Base-by-base conservation (phyloP, 2,888 invertebrate genomes). In the Callinectes sapidus region DNA sequence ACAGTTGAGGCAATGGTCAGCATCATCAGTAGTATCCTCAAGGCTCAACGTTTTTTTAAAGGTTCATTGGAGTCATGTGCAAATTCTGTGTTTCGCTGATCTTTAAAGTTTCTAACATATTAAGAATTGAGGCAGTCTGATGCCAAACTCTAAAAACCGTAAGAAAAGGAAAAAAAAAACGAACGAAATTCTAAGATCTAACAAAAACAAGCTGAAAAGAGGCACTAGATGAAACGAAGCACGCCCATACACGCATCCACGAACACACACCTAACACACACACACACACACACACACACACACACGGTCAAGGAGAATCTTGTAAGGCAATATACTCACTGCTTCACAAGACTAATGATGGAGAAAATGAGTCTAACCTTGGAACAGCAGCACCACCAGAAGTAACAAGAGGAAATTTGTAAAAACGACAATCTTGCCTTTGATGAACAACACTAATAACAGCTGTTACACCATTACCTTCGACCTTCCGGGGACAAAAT, bases 211-310 rank as follows among this genome's bases (percentile, higher is more conserved):
- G 10, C 13, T 71, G 13, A 71, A 28, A 28, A 10, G 10, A n/a
- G 71, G 13, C 28, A 71, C n/a, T n/a, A 10, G 3, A 32, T 32
- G 1, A 23, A 86, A 23, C 16, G 3, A 1, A 86, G 39, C 86
- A 35, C 86, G 10, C 85, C 8, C 85, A n/a, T 14, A 35, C 85
- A 85, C 85, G 16, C 35, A 35, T 35, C 14, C 85, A 85, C 85
- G 18, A 35, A 85, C 85, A 39, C 42, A 39, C 35, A 86, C 42
- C n/a, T n/a, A n/a, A 42, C 85, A 85, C 85, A 39, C 42, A 39
- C 35, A 86, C 42, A 86, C 39, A 86, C 86, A 42, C 39, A 39
- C 86, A 86, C 39, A 86, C 86, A 39, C 42, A 86, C 86, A 86
- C 86, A 42, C 18, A 39, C 39, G 42, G 16, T 16, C 39, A 16